These are phyloP conservation scores for Cheilosia urbana DNA, from an alignment of 2,888 invertebrate species.

Conservation along the genomic window DNA sequence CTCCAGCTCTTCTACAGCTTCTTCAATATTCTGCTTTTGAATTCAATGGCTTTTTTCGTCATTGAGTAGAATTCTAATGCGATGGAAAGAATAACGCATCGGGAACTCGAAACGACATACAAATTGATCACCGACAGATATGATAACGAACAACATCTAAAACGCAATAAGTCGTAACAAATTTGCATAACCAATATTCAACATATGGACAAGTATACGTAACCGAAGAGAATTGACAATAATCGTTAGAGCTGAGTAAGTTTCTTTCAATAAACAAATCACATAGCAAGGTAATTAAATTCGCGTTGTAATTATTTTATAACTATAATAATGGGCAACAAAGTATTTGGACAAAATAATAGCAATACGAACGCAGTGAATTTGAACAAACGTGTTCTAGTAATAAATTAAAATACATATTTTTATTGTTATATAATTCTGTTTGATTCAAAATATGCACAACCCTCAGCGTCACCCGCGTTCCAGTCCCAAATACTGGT, in stretches of 20 bases:
- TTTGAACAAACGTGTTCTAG: not conserved
- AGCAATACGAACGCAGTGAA: not conserved
- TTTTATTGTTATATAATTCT: no score
- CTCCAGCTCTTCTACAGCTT: not conserved
- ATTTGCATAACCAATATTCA: not conserved
- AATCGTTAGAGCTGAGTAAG: not conserved
- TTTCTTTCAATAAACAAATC: not conserved
- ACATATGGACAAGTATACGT: slow-evolving; percentile 5
- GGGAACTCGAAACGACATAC: slow-evolving; percentile 12
- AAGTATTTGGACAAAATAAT: not conserved
- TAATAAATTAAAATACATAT: no score
- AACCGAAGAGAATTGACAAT: not conserved
- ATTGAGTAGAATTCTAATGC: slow-evolving; percentile 9
- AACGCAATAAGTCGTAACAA: not conserved
- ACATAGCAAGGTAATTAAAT: not conserved
- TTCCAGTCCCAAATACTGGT: no score
- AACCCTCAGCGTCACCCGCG: no score
- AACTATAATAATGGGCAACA: not conserved
- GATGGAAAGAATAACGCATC: not conserved
- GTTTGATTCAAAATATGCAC: no score
- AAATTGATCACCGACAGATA: slow-evolving; percentile 22
- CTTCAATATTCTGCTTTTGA: not conserved
- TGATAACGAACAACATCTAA: not conserved
- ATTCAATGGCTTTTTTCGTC: not conserved
- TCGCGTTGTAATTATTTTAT: not conserved